Evolutionary conservation across 1,140 invertebrate species (phyloP).

Genomic region (Palaemon carinicauda): DNA sequence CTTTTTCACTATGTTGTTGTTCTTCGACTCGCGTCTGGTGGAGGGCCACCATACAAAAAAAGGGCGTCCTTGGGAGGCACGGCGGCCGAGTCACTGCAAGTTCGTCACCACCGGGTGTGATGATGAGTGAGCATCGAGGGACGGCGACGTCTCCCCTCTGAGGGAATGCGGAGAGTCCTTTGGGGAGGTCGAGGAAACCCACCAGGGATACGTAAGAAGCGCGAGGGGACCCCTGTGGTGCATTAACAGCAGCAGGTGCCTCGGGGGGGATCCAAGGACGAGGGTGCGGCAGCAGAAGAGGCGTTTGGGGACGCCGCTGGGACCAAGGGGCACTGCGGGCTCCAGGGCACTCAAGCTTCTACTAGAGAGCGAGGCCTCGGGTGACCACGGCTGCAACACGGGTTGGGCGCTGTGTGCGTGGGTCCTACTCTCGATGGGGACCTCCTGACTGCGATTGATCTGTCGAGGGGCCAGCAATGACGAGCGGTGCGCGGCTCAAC

Average conservation of each 20-base stretch:
- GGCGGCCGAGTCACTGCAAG: not conserved
- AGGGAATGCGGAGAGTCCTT: not conserved
- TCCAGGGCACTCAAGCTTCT: conserved; percentile 9
- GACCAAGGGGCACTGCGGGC: conserved; percentile 32
- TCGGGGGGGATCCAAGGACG: conserved; percentile 67
- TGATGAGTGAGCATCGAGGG: not conserved
- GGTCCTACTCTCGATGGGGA: conserved; percentile 40
- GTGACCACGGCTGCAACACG: conserved; percentile 6
- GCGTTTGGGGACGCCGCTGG: conserved; percentile 66
- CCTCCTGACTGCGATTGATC: conserved; percentile 54
- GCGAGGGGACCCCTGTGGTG: conserved; percentile 69
- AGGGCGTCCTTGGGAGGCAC: not conserved
- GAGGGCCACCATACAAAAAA: no score
- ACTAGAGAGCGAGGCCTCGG: conserved; percentile 65
- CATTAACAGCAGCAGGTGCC: conserved; percentile 54
- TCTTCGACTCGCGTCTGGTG: no score
- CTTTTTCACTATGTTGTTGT: not conserved
- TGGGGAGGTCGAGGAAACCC: not conserved
- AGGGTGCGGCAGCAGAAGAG: not conserved
- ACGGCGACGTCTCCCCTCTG: not conserved
- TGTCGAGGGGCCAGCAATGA: conserved; percentile 52
- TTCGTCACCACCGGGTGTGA: not conserved
- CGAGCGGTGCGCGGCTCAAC: conserved; percentile 41
- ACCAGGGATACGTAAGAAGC: conserved; percentile 61
- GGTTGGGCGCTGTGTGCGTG: conserved; percentile 7